These are phyloP conservation scores for Tokudaia muenninki DNA, from an alignment of 2,797 vertebrate genomes.

Conservation along the genomic window DNA sequence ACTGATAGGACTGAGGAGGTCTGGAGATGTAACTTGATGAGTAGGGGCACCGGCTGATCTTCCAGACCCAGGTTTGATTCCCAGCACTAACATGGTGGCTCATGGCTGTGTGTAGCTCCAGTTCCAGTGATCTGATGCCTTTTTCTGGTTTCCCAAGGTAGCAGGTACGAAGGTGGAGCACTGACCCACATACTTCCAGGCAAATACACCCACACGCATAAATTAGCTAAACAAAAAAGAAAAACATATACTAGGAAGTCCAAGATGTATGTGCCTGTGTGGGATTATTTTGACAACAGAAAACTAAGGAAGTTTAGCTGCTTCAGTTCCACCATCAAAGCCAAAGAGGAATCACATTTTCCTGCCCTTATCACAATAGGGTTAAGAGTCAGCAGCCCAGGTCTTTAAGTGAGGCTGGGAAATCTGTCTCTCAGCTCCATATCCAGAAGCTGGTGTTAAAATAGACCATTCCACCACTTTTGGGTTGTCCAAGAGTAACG, in stretches of 20 bases:
- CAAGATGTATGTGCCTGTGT: neutral
- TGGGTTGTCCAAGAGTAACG: neutral
- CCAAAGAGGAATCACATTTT: neutral
- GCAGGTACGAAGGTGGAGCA: neutral
- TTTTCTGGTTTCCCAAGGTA: neutral
- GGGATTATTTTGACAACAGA: conserved; percentile 9
- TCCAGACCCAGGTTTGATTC: neutral
- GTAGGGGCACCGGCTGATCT: neutral
- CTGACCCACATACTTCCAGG: neutral
- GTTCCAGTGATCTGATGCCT: neutral
- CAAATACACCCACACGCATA: neutral
- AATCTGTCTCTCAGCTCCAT: neutral
- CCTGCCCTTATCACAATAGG: neutral
- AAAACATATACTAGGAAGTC: neutral
- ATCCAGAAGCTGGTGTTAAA: neutral
- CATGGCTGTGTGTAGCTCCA: neutral
- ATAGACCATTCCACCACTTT: neutral
- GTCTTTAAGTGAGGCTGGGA: neutral
- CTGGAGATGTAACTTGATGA: neutral
- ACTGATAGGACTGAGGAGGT: neutral
- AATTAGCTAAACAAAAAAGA: neutral
- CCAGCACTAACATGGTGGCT: neutral
- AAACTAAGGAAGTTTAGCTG: neutral
- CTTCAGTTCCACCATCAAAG: conserved; percentile 1
- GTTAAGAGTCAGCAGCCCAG: neutral